These are phyloP conservation scores for Dermochelys coriacea DNA, from an alignment of 2,797 vertebrate species.

Conservation along the genomic window DNA sequence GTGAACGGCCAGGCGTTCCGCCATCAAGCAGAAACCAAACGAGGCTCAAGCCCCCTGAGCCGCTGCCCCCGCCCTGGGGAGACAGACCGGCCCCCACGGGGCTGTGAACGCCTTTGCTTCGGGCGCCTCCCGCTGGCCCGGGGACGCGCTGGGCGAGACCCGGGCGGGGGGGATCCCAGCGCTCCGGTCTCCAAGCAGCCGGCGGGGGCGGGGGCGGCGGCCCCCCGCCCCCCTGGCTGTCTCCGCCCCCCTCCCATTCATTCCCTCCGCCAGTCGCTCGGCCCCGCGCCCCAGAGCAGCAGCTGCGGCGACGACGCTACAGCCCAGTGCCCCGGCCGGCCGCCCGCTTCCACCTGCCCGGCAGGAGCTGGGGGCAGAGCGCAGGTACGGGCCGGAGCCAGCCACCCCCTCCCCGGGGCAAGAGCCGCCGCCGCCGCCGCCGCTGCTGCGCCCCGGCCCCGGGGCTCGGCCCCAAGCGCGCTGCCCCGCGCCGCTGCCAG, in stretches of 20 bases:
- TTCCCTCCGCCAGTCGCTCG: neutral
- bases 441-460: neutral
- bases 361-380: neutral
- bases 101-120: no score
- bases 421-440: no score
- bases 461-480: neutral
- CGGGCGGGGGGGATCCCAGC: neutral
- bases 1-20: neutral
- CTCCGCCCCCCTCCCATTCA: neutral
- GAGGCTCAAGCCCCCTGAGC: no score
- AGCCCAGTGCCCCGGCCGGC: neutral
- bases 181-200: no score
- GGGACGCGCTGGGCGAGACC: no score
- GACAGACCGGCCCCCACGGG: no score
- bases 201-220: neutral
- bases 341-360: neutral
- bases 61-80: no score
- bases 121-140: no score
- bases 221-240: neutral
- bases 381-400: neutral
- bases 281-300: neutral
- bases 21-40: no score
- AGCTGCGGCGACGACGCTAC: neutral
- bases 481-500: neutral
- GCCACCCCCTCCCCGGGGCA: neutral